These are phyloP conservation scores for Plotosus lineatus DNA, from an alignment of 2,113 vertebrate species.

Conservation along the genomic window DNA sequence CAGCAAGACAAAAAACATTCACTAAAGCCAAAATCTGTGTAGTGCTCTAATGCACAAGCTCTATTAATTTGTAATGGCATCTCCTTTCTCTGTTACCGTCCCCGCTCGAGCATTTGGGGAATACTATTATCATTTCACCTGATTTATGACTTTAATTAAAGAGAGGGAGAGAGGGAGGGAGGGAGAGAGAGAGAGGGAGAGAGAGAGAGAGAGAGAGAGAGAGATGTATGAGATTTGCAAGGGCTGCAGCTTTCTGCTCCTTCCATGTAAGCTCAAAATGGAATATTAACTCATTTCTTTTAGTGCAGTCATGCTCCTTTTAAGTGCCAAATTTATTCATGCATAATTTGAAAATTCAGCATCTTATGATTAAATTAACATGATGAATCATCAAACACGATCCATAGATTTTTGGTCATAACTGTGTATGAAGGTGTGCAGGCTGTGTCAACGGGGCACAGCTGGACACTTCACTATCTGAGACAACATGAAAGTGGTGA, in stretches of 20 bases:
- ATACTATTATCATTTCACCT: conserved; percentile 45
- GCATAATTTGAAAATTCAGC: conserved; percentile 1
- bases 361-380: background rate
- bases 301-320: conserved; percentile 4
- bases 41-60: conserved; percentile 11
- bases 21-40: conserved; percentile 15
- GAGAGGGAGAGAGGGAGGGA: conserved; percentile 4
- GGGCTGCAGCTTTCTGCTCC: background rate
- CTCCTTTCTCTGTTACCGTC: conserved; percentile 25
- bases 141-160: conserved; percentile 55
- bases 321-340: background rate
- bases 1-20: conserved; percentile 4
- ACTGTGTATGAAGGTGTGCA: background rate
- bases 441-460: conserved; percentile 10
- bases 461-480: conserved; percentile 25
- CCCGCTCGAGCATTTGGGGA: conserved; percentile 22
- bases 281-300: conserved; percentile 22
- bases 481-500: conserved; percentile 8
- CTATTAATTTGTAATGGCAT: conserved; percentile 38
- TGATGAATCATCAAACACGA: background rate
- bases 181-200: conserved; percentile 11
- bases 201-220: background rate
- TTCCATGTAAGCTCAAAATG: conserved; percentile 25
- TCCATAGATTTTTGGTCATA: background rate
- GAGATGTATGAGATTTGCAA: conserved; percentile 18